Percentiles rank a stretch among this genome's conserved stretches.
These are phyloP conservation scores for Drosophila tsacasi DNA, from an alignment of 1,140 invertebrate genomes.

Conservation along the genomic window DNA sequence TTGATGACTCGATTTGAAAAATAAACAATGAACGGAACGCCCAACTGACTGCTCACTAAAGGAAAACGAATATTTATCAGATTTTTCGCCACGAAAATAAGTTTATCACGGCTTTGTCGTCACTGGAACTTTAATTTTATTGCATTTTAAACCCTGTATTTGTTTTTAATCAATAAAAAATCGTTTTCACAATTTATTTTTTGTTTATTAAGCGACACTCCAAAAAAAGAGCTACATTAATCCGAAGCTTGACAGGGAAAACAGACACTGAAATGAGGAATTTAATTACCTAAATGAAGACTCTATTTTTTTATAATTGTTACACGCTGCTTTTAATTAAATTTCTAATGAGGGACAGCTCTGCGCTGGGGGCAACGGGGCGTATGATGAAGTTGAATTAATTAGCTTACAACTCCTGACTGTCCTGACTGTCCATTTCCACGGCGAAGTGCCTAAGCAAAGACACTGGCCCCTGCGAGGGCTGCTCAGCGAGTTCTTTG, in stretches of 20 bases:
- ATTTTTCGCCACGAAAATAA: neutral
- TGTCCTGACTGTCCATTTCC: constrained; percentile 16
- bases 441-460: constrained; percentile 1
- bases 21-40: constrained; percentile 5
- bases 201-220: neutral
- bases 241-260: constrained; percentile 1
- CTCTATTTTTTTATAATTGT: constrained; percentile 34
- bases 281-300: constrained; percentile 38
- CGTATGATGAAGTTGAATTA: constrained; percentile 50
- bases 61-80: neutral
- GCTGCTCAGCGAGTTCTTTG: constrained; percentile 4
- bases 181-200: constrained; percentile 2
- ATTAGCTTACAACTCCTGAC: constrained; percentile 51
- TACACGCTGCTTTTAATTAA: constrained; percentile 46
- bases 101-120: neutral
- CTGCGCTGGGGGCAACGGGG: constrained; percentile 18
- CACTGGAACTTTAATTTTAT: neutral
- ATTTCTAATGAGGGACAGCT: constrained; percentile 44
- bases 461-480: constrained; percentile 27
- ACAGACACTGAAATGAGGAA: constrained; percentile 7
- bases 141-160: neutral
- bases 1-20: constrained; percentile 33
- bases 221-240: neutral
- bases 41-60: constrained; percentile 6
- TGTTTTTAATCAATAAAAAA: constrained; percentile 14